phyloP scores from a whole-genome alignment of 2,888 invertebrate species.

The Drosophila mimica region DNA sequence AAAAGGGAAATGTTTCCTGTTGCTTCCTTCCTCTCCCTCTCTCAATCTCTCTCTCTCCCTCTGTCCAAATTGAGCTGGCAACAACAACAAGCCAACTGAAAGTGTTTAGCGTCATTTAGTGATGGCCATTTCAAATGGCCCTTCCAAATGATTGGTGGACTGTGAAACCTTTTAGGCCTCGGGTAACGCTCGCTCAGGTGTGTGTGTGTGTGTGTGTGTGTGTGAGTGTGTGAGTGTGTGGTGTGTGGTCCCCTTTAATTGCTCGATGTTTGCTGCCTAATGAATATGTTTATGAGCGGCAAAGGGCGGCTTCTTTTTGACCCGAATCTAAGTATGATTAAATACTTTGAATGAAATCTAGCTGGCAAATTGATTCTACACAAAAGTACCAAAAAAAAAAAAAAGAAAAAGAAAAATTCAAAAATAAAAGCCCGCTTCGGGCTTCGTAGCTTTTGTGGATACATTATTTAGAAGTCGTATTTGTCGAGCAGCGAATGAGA shows the following conservation, averaged over 20 bases:
- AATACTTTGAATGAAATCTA: conserved; percentile 22
- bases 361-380: conserved; percentile 22
- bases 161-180: conserved; percentile 12
- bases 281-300: conserved; percentile 28
- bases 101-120: conserved; percentile 21
- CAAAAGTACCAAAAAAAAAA: neutral
- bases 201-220: neutral
- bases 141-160: neutral
- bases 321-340: conserved; percentile 51
- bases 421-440: conserved; percentile 1
- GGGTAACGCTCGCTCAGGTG: neutral
- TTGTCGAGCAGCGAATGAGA: conserved; percentile 1
- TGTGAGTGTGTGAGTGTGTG: neutral
- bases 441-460: neutral
- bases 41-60: neutral
- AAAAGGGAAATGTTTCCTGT: conserved; percentile 51
- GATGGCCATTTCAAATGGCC: neutral
- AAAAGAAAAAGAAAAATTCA: neutral
- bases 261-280: conserved; percentile 23
- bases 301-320: conserved; percentile 48
- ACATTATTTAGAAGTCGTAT: conserved; percentile 3
- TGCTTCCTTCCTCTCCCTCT: neutral
- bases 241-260: conserved; percentile 44
- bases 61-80: neutral
- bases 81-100: conserved; percentile 18